Evolutionary conservation across 2,797 vertebrate species (phyloP), one percentile per base, ranked within the genome.

Genomic region (Todus mexicanus): DNA sequence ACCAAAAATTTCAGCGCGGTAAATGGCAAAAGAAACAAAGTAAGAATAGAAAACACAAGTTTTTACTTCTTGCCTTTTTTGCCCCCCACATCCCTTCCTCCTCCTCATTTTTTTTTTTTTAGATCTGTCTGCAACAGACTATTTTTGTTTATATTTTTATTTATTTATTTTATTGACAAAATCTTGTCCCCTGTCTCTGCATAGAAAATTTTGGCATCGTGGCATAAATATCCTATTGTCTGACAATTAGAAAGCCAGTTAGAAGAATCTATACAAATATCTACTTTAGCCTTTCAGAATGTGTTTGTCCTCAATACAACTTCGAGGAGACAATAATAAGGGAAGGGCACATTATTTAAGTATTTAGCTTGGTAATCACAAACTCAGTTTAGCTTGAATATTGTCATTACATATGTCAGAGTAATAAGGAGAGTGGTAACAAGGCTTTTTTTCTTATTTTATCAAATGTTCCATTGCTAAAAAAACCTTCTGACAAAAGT

Each of bases 31-130:
- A 61, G 37, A 77, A 87, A 66, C 23, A 25, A 45, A 47, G 4
- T 21, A 63, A 27, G 40, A 60, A 10, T 22, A n/a, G 43, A 53
- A 87, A 82, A 11, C 7, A 5, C 22, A 69, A 22, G 33, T 20
- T 72, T 89, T 84, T 75, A 54, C 13, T 59, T 15, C 3, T 51
- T 86, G 20, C 1, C 15, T 56, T 51, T 51, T 51, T 51, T 51
- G 27, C 7, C 27, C 48, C 48, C 48, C 23, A 45, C 12, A 40
- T 40, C 47, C 23, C 8, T 18, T 53, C 27, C 27, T 31, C 25
- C 29, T 63, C 22, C 2, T 6, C 2, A 2, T 6, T 8, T 12
- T 14, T 18, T 27, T 12, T 11, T 23, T 64, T 43, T 22, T 0
- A 1, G 38, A 8, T 48, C 20, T 61, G 27, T 3, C 25, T 75